A percentile compares a stretch with the other conserved stretches of the same genome.
Conservation (phyloP, 1,140 invertebrate species). For the Nebria ingens region DNA sequence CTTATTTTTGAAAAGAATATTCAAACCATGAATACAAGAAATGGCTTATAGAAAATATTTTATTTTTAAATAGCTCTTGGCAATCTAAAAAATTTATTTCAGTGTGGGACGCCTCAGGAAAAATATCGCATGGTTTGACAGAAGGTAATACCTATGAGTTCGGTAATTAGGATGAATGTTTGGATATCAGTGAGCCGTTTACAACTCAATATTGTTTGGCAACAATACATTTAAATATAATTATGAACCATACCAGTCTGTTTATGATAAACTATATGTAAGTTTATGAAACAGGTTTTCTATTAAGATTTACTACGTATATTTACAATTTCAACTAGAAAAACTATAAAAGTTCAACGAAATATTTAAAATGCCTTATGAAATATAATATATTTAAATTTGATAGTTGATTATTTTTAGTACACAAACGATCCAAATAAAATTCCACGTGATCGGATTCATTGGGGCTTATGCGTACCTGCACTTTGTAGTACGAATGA, state of each 20-base stretch:
- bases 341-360: too few relatives aligned
- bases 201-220: background rate
- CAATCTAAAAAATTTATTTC: background rate
- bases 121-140: background rate
- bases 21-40: too few relatives aligned
- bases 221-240: too few relatives aligned
- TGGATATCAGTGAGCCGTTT: background rate
- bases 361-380: too few relatives aligned
- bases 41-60: too few relatives aligned
- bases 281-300: background rate
- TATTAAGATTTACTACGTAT: too few relatives aligned
- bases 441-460: background rate
- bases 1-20: too few relatives aligned
- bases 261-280: background rate
- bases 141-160: background rate
- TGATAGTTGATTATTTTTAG: background rate
- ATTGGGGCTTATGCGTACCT: background rate
- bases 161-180: background rate
- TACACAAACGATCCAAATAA: background rate
- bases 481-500: background rate
- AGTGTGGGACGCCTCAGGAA: background rate
- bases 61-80: too few relatives aligned
- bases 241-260: background rate
- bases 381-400: background rate
- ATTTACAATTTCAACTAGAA: too few relatives aligned